These are phyloP conservation scores for Pammene aurita DNA, from an alignment of 2,888 invertebrate genomes.

Conservation along the genomic window DNA sequence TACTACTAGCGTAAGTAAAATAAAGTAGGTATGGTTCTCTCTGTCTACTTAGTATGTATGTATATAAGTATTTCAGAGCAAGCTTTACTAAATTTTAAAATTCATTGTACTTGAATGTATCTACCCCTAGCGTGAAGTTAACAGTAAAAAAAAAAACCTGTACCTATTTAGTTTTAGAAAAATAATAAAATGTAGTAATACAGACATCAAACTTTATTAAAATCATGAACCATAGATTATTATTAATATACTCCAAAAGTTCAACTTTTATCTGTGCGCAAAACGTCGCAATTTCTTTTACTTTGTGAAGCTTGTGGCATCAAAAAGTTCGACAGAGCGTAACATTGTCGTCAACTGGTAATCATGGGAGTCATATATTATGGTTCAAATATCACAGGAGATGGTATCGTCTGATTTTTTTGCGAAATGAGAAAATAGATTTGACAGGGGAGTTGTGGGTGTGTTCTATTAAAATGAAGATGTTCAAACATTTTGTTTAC, in stretches of 20 bases:
- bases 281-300: constrained; percentile 66
- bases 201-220: neutral
- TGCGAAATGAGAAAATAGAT: constrained; percentile 64
- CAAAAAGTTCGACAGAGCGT: constrained; percentile 76
- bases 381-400: constrained; percentile 80
- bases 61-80: no score
- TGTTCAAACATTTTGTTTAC: neutral
- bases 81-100: no score
- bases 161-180: no score
- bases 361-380: constrained; percentile 78
- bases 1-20: no score
- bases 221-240: neutral
- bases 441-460: constrained; percentile 35
- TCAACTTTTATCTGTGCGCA: constrained; percentile 46
- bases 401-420: constrained; percentile 62
- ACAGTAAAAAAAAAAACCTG: no score
- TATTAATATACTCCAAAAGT: neutral
- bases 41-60: no score
- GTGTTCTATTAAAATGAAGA: constrained; percentile 15
- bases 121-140: no score
- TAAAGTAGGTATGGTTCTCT: no score
- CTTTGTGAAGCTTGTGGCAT: constrained; percentile 63
- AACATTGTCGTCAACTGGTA: constrained; percentile 80
- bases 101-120: no score
- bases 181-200: no score